Percentiles rank a stretch among this genome's conserved stretches.
Conservation (phyloP, 1,140 invertebrate species). For the Zaprionus ghesquierei region DNA sequence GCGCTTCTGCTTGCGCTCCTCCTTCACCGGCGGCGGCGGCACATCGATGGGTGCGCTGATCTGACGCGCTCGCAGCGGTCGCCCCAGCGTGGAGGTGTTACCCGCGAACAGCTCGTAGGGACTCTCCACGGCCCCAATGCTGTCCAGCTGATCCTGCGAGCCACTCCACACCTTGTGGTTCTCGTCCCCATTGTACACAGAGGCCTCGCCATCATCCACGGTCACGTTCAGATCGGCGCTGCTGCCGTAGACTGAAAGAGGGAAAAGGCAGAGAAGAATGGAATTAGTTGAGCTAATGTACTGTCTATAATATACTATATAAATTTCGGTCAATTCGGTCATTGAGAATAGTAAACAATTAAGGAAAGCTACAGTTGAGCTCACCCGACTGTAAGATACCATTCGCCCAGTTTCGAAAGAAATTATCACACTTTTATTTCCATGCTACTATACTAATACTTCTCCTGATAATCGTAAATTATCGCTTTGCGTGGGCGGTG, state of each 20-base stretch:
- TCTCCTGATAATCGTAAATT: no score
- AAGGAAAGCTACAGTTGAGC: no score
- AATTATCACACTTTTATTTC: no score
- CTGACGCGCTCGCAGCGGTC: conserved; percentile 91
- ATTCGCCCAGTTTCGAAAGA: no score
- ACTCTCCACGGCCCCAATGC: conserved; percentile 83
- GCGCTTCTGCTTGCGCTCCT: conserved; percentile 73
- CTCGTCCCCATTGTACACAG: conserved; percentile 94
- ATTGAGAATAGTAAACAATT: no score
- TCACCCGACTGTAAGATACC: no score
- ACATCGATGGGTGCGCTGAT: conserved; percentile 89
- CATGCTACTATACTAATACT: no score
- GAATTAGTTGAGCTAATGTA: background rate
- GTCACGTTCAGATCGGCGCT: conserved; percentile 84
- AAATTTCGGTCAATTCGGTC: no score
- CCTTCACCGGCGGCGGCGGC: conserved; percentile 86
- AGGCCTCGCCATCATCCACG: conserved; percentile 88
- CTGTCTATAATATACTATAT: no score
- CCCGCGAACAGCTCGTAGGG: conserved; percentile 88
- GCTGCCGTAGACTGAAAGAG: conserved; percentile 82
- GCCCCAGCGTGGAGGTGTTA: conserved; percentile 87
- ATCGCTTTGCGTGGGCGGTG: no score
- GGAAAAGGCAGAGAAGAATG: background rate
- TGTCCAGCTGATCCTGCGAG: conserved; percentile 88
- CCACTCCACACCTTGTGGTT: conserved; percentile 97